These are phyloP conservation scores for Ceratina japonica DNA, from an alignment of 1,140 invertebrate genomes.

Conservation along the genomic window DNA sequence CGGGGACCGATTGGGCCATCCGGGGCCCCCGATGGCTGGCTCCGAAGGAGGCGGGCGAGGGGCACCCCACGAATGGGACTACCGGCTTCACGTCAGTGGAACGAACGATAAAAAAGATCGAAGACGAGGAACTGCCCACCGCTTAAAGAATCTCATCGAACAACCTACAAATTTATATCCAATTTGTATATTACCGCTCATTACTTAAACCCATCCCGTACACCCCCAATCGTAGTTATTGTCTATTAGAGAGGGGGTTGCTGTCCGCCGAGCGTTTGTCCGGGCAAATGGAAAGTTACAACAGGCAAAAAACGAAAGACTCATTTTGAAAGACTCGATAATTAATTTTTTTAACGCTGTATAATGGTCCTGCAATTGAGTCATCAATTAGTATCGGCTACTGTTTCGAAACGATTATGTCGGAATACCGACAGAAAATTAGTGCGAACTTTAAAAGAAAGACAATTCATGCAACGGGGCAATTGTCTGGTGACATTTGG, in stretches of 20 bases:
- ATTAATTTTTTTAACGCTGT: too few relatives aligned
- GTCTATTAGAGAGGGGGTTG: slow-evolving; percentile 1
- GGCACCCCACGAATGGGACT: slow-evolving; percentile 49
- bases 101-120: slow-evolving; percentile 51
- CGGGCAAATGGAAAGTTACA: too few relatives aligned
- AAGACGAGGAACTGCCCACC: slow-evolving; percentile 59
- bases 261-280: not conserved
- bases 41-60: slow-evolving; percentile 11
- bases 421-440: too few relatives aligned
- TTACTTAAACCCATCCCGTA: slow-evolving; percentile 61
- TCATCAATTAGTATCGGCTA: too few relatives aligned
- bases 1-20: slow-evolving; percentile 65
- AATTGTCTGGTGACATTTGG: slow-evolving; percentile 7
- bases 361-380: too few relatives aligned
- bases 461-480: not conserved
- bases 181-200: slow-evolving; percentile 67
- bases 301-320: too few relatives aligned
- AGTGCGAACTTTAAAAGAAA: too few relatives aligned
- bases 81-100: slow-evolving; percentile 46
- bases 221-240: slow-evolving; percentile 56
- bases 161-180: slow-evolving; percentile 67
- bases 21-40: slow-evolving; percentile 43
- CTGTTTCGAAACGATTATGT: too few relatives aligned
- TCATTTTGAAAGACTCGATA: too few relatives aligned
- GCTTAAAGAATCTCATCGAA: slow-evolving; percentile 68